Conservation (phyloP, 2,888 invertebrate genomes). For the Calliopum simillimum region DNA sequence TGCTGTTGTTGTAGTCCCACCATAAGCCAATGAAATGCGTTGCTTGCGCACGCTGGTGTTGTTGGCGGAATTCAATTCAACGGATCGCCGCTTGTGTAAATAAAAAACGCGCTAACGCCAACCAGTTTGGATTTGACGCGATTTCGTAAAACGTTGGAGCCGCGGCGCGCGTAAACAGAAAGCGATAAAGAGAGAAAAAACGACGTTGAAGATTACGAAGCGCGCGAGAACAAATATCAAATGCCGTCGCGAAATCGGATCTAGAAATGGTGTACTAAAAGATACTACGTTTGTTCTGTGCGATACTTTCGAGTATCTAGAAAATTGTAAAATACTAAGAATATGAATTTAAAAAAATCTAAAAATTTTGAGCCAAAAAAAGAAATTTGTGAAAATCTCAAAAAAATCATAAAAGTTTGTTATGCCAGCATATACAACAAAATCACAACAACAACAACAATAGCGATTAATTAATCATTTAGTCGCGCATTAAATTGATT, state of each 20-base stretch:
- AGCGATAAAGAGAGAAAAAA: conserved; percentile 17
- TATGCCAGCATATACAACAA: not conserved
- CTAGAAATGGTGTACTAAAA: no score
- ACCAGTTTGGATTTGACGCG: conserved; percentile 46
- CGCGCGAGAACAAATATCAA: not conserved
- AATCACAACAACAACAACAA: not conserved
- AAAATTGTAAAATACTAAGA: no score
- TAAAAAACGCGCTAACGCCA: conserved; percentile 44
- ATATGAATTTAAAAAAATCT: no score
- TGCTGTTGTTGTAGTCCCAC: not conserved
- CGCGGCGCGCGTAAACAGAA: not conserved
- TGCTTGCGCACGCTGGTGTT: not conserved
- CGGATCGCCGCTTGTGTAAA: conserved; percentile 39
- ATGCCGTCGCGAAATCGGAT: not conserved
- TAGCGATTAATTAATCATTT: conserved; percentile 14
- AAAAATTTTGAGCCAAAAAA: no score
- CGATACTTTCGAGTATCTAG: no score
- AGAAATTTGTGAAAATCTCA: no score
- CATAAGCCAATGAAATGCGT: conserved; percentile 28
- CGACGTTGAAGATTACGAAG: conserved; percentile 1
- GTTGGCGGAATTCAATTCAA: not conserved
- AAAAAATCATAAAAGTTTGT: no score
- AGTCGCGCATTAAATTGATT: conserved; percentile 16
- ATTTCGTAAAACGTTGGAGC: conserved; percentile 45
- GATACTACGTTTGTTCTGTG: no score